Evolutionary conservation across 2,888 invertebrate species (phyloP).

Genomic region (Limenitis camilla): DNA sequence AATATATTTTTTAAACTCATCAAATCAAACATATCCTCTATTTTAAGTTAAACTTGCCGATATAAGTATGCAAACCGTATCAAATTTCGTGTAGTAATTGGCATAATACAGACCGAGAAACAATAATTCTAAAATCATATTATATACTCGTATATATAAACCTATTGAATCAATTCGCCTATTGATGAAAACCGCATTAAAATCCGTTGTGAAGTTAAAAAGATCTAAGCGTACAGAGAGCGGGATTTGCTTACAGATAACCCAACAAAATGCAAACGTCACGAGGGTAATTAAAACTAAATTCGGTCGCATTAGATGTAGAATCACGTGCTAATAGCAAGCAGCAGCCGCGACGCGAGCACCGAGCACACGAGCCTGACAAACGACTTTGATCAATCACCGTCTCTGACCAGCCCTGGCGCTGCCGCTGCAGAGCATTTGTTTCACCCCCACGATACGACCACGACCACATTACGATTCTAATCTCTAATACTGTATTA

Average conservation of each 20-base stretch:
- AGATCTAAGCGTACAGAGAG: neutral
- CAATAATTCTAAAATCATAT: too few species aligned
- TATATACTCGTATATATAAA: too few species aligned
- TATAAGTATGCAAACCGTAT: too few species aligned
- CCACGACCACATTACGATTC: slow-evolving; percentile 14
- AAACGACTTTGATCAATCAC: slow-evolving; percentile 73
- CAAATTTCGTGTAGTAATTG: too few species aligned
- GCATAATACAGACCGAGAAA: too few species aligned
- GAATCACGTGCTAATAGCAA: slow-evolving; percentile 69
- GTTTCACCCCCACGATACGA: slow-evolving; percentile 47
- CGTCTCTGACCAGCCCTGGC: slow-evolving; percentile 58
- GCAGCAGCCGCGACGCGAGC: slow-evolving; percentile 35
- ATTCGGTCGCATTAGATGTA: slow-evolving; percentile 61
- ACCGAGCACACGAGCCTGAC: slow-evolving; percentile 68
- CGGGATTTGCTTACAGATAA: neutral
- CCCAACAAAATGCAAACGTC: slow-evolving; percentile 5
- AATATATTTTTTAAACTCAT: too few species aligned
- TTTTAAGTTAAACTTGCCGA: too few species aligned
- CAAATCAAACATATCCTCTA: too few species aligned
- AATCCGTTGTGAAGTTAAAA: too few species aligned
- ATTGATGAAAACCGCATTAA: too few species aligned
- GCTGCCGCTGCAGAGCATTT: slow-evolving; percentile 34
- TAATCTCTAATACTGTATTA: slow-evolving; percentile 15
- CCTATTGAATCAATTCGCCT: too few species aligned
- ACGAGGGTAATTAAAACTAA: slow-evolving; percentile 54